phyloP scores from a whole-genome alignment of 2,888 invertebrate genomes.

The Drosophila falleni region DNA sequence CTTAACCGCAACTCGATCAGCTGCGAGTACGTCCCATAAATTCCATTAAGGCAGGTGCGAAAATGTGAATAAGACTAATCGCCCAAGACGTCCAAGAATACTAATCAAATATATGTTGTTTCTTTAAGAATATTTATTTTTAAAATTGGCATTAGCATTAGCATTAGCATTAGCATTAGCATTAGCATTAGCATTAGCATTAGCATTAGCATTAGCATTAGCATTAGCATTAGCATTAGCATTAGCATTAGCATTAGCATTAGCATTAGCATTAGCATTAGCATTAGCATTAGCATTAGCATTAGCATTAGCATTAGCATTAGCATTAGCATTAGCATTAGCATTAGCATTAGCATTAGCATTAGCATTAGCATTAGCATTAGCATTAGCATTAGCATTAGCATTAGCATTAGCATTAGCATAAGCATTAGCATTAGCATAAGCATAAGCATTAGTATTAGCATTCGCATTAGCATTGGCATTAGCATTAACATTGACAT shows the following conservation, averaged over 20 bases:
- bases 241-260: neutral
- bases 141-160: slow-evolving; percentile 5
- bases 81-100: neutral
- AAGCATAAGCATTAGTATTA: slow-evolving; percentile 4
- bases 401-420: slow-evolving; percentile 3
- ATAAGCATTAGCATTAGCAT: slow-evolving; percentile 1
- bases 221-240: slow-evolving; percentile 11
- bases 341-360: slow-evolving; percentile 2
- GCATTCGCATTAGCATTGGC: neutral
- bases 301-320: neutral
- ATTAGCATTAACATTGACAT: no score
- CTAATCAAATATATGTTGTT: neutral
- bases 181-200: slow-evolving; percentile 6
- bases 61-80: slow-evolving; percentile 6
- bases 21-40: slow-evolving; percentile 2
- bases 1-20: slow-evolving; percentile 10
- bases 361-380: slow-evolving; percentile 5
- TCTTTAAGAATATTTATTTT: neutral
- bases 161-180: slow-evolving; percentile 7
- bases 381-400: slow-evolving; percentile 3
- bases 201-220: slow-evolving; percentile 9
- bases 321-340: neutral
- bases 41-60: slow-evolving; percentile 11
- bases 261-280: neutral
- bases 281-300: slow-evolving; percentile 2